phyloP scores from a whole-genome alignment of 2,888 invertebrate species.

The Mimumesa dahlbomi region DNA sequence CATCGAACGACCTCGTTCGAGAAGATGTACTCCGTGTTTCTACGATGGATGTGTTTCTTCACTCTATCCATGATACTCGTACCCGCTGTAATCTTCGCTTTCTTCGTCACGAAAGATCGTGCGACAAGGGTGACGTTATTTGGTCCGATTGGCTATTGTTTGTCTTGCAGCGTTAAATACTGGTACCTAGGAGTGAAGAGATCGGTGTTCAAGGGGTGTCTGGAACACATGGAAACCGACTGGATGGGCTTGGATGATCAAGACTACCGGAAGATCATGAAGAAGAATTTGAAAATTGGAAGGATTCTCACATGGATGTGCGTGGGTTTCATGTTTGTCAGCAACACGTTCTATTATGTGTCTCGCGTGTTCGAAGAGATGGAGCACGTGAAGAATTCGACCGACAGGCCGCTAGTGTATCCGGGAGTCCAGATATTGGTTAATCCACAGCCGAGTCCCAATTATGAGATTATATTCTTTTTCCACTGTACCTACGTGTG shows the following conservation, averaged over 20 bases:
- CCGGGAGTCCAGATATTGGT: constrained; percentile 49
- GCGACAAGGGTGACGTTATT: constrained; percentile 52
- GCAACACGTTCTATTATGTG: constrained; percentile 43
- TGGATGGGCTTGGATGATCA: constrained; percentile 47
- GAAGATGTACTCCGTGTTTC: neutral
- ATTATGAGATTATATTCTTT: constrained; percentile 62
- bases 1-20: neutral
- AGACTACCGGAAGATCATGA: constrained; percentile 56
- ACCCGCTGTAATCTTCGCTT: constrained; percentile 32
- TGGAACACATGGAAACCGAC: constrained; percentile 59
- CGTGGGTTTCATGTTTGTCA: constrained; percentile 47
- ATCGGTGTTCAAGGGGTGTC: constrained; percentile 33
- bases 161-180: constrained; percentile 63
- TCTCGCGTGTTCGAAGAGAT: constrained; percentile 23
- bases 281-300: constrained; percentile 52
- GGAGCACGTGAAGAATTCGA: constrained; percentile 42
- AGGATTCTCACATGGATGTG: constrained; percentile 48
- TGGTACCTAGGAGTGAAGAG: constrained; percentile 41
- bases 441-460: constrained; percentile 52
- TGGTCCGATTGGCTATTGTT: constrained; percentile 60
- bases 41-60: constrained; percentile 13
- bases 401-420: constrained; percentile 52
- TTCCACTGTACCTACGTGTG: too few species aligned
- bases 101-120: constrained; percentile 16
- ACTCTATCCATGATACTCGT: constrained; percentile 40